Conservation (phyloP, 2,113 vertebrate species). For the Tympanuchus pallidicinctus region DNA sequence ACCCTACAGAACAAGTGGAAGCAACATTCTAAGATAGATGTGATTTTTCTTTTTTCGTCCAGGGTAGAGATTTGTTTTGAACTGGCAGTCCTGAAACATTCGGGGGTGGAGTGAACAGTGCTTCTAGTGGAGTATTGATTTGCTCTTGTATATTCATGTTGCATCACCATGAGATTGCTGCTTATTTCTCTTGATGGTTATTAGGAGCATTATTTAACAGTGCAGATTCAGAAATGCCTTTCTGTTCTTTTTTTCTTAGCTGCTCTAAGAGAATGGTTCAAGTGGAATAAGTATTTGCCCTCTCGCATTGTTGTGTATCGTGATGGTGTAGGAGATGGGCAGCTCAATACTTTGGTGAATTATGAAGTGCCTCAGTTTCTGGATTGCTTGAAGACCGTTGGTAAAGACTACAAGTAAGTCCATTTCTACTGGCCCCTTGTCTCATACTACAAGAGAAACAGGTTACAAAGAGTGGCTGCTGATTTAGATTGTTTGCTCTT, state of each 20-base stretch:
- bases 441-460: not conserved
- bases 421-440: not conserved
- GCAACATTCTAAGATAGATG: not conserved
- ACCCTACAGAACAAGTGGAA: not conserved
- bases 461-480: not conserved
- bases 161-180: not conserved
- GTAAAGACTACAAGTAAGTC: slow-evolving; percentile 86
- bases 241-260: slow-evolving; percentile 61
- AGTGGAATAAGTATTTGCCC: slow-evolving; percentile 85
- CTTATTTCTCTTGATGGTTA: not conserved
- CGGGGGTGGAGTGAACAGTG: too few relatives aligned
- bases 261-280: slow-evolving; percentile 85
- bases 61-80: not conserved
- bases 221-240: not conserved
- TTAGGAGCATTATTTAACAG: not conserved
- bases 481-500: not conserved
- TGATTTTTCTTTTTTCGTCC: not conserved
- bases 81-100: not conserved
- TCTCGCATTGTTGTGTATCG: slow-evolving; percentile 92
- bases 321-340: slow-evolving; percentile 95
- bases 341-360: slow-evolving; percentile 87
- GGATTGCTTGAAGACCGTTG: slow-evolving; percentile 86
- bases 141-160: not conserved
- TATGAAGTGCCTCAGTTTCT: slow-evolving; percentile 92
- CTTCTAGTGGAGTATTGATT: not conserved